Evolutionary conservation across 2,113 vertebrate species (phyloP), one percentile per base, ranked within the genome.

Genomic region (Natator depressus): DNA sequence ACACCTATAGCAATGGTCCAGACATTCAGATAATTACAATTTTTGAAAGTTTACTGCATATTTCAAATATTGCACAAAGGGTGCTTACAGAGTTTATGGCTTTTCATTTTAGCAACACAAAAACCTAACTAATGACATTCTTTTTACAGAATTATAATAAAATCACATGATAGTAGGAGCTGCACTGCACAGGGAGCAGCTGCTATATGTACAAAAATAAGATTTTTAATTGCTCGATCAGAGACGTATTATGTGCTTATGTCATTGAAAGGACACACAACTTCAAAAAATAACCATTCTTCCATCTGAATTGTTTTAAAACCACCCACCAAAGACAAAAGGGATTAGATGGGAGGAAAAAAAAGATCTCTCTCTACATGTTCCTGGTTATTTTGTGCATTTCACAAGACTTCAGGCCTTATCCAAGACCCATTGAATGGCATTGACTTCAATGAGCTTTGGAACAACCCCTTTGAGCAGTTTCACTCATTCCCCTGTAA

Each of bases 181-280:
- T 35, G 57, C 76, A 69, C 62, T 65, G 14, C 62, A 65, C 7
- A n/a, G 31, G 62, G 16, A 17, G 62, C 31, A 65, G 62, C 31
- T 65, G 31, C 0, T 0, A 2, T 47, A 27, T 49, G 9, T 51
- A 54, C 42, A 85, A 51, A 55, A 42, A 24, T 65, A 4, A 8
- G 0, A 1, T 38, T 8, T 84, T 17, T 85, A n/a, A 3, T 47
- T 1, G 38, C 20, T 3, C 47, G 50, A 50, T 76, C 29, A 12
- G 86, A 9, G 4, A 49, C 38, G 80, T 65, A 2, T 14, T 55
- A 2, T 20, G 16, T 5, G 29, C 2, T 3, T 2, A 1, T 13
- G 12, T 24, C 81, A n/a, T 38, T 76, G 47, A 88, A 85, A 51
- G 65, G 57, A 29, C 24, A 17, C 0, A 3, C 59, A 65, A 4